phyloP scores from a whole-genome alignment of 1,140 invertebrate genomes.

The Phthorimaea operculella region DNA sequence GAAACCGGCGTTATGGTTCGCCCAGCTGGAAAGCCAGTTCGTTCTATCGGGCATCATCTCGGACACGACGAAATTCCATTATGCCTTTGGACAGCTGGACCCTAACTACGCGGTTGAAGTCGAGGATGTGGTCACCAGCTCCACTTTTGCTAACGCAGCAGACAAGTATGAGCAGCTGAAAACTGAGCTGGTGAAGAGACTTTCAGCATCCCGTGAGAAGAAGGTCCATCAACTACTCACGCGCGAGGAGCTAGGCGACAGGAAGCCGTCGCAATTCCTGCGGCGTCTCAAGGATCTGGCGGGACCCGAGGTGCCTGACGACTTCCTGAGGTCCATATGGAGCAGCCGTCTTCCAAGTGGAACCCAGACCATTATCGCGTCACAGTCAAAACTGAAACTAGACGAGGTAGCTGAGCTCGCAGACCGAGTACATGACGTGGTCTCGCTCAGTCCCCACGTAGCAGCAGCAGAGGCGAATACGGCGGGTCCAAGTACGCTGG shows the following conservation, averaged over 20 bases:
- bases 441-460: not conserved
- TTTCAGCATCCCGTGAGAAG: not conserved
- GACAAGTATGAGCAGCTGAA: slow-evolving; percentile 7
- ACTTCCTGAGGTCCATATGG: slow-evolving; percentile 8
- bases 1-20: not conserved
- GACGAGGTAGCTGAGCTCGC: slow-evolving; percentile 3
- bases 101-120: not conserved
- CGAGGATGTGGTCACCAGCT: not conserved
- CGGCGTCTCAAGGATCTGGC: slow-evolving; percentile 15
- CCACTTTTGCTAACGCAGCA: not conserved
- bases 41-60: not conserved
- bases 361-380: not conserved
- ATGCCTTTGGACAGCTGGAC: slow-evolving; percentile 1
- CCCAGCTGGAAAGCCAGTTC: not conserved
- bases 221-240: slow-evolving; percentile 22
- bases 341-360: slow-evolving; percentile 7
- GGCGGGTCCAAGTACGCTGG: not conserved
- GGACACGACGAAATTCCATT: slow-evolving; percentile 5
- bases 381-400: not conserved
- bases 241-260: slow-evolving; percentile 25
- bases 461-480: not conserved
- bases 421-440: slow-evolving; percentile 4
- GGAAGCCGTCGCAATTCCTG: slow-evolving; percentile 25
- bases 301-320: slow-evolving; percentile 2
- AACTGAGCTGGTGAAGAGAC: slow-evolving; percentile 2